Evolutionary conservation across 2,888 invertebrate species (phyloP), one percentile per base, ranked within the genome.

Genomic region (Thecophora atra): DNA sequence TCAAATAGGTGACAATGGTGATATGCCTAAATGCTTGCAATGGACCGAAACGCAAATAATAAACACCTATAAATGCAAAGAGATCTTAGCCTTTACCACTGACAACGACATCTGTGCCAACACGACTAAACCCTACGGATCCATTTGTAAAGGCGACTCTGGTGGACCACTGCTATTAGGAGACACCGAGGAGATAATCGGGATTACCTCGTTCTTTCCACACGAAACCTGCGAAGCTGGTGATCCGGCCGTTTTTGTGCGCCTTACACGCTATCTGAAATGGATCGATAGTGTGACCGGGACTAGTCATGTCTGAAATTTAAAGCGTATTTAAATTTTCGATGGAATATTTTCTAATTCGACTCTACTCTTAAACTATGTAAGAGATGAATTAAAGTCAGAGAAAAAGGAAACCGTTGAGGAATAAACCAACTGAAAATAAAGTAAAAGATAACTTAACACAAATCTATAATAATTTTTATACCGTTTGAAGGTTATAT

Each of bases 111-210:
- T 56, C 6, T 56, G 56, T 21, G 56, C 13, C 6, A 6, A 11
- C 5, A 56, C 56, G 24, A 56, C 11, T 3, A 13, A 21, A 24
- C 56, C 56, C 3, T 19, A 21, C 21, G 56, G 56, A 13, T n/a
- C 56, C 5, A 19, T 24, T 19, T 56, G 56, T n/a, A 56, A 56
- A n/a, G 56, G 56, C 19, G 56, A 56, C 21, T 56, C 56, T n/a
- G 56, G 56, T 2, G 56, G 56, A 11, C 56, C 56, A 17, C n/a
- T 56, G 4, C 21, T 56, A 5, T 21, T 56, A 13, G 21, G 24
- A 11, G 13, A 44, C 44, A 44, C 44, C 7, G 56, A 24, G 11
- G 24, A 56, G 24, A 13, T 56, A 24, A 56, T 56, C 13, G 56
- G 56, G 6, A 24, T 56, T 6, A 11, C 21, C 3, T 56, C 56